phyloP scores from a whole-genome alignment of 2,888 invertebrate species.

The Mactromeris polynyma region DNA sequence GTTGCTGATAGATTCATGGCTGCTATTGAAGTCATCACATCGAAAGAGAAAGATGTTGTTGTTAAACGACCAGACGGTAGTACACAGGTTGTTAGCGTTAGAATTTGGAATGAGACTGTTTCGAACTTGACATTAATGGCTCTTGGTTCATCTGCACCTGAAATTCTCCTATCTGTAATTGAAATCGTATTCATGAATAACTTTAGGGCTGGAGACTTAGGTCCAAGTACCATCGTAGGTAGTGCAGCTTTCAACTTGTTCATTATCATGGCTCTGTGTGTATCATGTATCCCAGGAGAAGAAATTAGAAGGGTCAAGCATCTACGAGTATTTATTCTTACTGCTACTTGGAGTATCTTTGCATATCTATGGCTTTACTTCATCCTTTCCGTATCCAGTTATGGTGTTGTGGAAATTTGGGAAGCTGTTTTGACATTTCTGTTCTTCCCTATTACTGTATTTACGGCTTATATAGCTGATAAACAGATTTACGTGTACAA shows the following conservation, averaged over 20 bases:
- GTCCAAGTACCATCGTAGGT: constrained; percentile 99
- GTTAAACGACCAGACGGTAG: constrained; percentile 96
- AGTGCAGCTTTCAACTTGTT: constrained; percentile 99
- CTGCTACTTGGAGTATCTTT: constrained; percentile 98
- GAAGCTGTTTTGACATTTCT: constrained; percentile 97
- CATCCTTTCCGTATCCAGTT: constrained; percentile 95
- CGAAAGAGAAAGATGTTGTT: constrained; percentile 97
- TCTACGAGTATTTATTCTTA: constrained; percentile 98
- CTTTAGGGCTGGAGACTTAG: constrained; percentile 98
- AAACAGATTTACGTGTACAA: constrained; percentile 88
- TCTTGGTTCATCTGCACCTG: constrained; percentile 98
- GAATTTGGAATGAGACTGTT: constrained; percentile 99
- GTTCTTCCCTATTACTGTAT: constrained; percentile 98
- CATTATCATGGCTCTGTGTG: constrained; percentile 98
- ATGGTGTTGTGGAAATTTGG: constrained; percentile 97
- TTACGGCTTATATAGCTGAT: constrained; percentile 98
- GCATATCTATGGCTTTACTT: constrained; percentile 99
- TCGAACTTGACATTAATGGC: constrained; percentile 99
- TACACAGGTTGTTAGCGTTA: constrained; percentile 94
- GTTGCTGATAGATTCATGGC: constrained; percentile 99
- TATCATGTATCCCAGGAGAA: constrained; percentile 95
- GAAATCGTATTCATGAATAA: constrained; percentile 94
- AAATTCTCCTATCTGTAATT: constrained; percentile 98
- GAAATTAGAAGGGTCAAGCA: constrained; percentile 98
- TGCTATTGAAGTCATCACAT: constrained; percentile 99